Evolutionary conservation across 2,888 invertebrate species (phyloP).

Genomic region (Bhutanitis thaidina): DNA sequence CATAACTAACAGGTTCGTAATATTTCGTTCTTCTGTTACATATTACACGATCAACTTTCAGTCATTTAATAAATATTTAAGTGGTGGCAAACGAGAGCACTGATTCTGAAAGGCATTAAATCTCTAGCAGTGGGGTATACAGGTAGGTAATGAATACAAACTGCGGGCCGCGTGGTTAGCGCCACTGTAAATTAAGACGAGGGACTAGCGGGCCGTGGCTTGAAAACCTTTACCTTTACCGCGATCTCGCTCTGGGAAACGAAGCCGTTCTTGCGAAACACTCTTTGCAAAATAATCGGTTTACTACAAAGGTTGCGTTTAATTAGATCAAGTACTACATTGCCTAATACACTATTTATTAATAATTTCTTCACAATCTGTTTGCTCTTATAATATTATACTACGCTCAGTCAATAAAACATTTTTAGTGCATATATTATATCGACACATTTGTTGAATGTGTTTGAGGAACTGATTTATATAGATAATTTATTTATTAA

Average conservation of each 20-base stretch:
- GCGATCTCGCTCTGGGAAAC: conserved; percentile 30
- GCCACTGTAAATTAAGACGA: conserved; percentile 67
- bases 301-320: conserved; percentile 47
- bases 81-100: conserved; percentile 55
- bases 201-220: conserved; percentile 45
- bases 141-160: conserved; percentile 76
- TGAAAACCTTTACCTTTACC: conserved; percentile 52
- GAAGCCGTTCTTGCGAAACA: conserved; percentile 40
- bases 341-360: conserved; percentile 33
- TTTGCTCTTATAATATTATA: too few species aligned
- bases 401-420: too few species aligned
- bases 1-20: too few species aligned
- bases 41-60: neutral
- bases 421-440: too few species aligned
- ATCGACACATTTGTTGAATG: too few species aligned
- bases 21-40: too few species aligned
- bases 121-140: conserved; percentile 50
- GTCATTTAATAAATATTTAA: conserved; percentile 54
- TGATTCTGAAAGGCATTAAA: conserved; percentile 60
- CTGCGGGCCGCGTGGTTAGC: conserved; percentile 68
- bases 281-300: conserved; percentile 47
- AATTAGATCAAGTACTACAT: neutral
- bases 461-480: too few species aligned
- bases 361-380: too few species aligned
- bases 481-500: too few species aligned